Evolutionary conservation across 2,113 vertebrate genomes (phyloP).

Genomic region (Oncorhynchus masou): DNA sequence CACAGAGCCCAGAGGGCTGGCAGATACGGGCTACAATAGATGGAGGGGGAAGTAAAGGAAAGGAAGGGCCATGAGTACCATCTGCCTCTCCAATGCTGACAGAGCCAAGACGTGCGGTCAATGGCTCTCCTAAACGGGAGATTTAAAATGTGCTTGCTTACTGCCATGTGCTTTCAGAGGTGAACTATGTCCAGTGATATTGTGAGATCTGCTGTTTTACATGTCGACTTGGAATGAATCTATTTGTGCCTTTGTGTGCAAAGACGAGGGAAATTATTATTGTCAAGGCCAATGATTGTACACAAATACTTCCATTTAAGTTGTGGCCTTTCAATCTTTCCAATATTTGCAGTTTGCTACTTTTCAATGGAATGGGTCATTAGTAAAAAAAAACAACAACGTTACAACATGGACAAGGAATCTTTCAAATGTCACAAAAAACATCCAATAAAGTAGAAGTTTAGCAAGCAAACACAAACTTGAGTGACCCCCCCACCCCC

Average conservation of each 20-base stretch:
- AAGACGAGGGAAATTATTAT: neutral
- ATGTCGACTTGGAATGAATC: neutral
- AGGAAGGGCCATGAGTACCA: slow-evolving; percentile 86
- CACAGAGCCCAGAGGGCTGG: slow-evolving; percentile 87
- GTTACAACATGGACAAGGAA: neutral
- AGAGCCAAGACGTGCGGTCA: slow-evolving; percentile 87
- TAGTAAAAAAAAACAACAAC: neutral
- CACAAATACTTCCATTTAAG: neutral
- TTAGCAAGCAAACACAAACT: slow-evolving; percentile 26
- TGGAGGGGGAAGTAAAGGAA: slow-evolving; percentile 38
- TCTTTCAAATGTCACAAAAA: neutral
- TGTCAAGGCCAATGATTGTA: neutral
- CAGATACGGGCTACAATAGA: slow-evolving; percentile 75
- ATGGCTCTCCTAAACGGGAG: slow-evolving; percentile 68
- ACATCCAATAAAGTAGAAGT: neutral
- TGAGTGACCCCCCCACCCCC: slow-evolving; percentile 13
- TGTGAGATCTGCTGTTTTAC: neutral
- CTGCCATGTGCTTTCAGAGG: neutral
- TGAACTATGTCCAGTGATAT: neutral
- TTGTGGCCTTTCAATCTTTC: neutral
- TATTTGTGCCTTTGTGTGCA: neutral
- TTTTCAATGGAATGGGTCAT: too few relatives aligned
- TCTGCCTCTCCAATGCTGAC: slow-evolving; percentile 87
- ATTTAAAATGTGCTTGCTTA: neutral
- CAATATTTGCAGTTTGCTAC: too few relatives aligned